Percentiles rank a stretch among this genome's conserved stretches.
Evolutionary conservation across 2,888 invertebrate species (phyloP).

Genomic region (Drosophila birchii): DNA sequence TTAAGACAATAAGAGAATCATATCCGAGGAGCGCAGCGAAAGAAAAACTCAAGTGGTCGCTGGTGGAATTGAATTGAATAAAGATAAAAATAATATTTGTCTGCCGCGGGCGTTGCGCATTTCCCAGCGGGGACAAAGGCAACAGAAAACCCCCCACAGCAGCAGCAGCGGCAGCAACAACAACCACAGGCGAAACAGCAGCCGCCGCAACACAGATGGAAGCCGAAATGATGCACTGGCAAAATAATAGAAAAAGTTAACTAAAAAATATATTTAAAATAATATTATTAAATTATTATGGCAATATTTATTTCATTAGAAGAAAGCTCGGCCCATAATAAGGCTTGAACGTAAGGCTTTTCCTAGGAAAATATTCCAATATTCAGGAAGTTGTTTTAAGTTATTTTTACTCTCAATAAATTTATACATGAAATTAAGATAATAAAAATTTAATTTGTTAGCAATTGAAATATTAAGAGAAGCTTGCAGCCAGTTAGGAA

Average conservation of each 20-base stretch:
- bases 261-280: not conserved
- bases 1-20: slow-evolving; percentile 40
- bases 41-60: slow-evolving; percentile 37
- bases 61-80: slow-evolving; percentile 44
- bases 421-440: too few species aligned
- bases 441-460: not conserved
- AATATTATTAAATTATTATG: too few species aligned
- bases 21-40: slow-evolving; percentile 13
- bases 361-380: not conserved
- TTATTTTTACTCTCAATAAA: too few species aligned
- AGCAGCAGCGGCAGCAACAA: slow-evolving; percentile 24
- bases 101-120: slow-evolving; percentile 68
- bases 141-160: slow-evolving; percentile 22
- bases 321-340: not conserved
- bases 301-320: not conserved
- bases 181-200: slow-evolving; percentile 21
- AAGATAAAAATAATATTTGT: slow-evolving; percentile 59
- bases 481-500: not conserved
- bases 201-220: slow-evolving; percentile 34
- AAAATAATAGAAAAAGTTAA: not conserved
- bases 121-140: slow-evolving; percentile 70
- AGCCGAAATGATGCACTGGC: slow-evolving; percentile 18
- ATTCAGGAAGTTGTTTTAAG: too few species aligned
- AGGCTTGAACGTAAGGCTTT: not conserved
- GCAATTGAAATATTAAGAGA: not conserved